A percentile compares a stretch with the other conserved stretches of the same genome.
phyloP scores from a whole-genome alignment of 1,140 invertebrate species.

The Drosophila subpulchrella region DNA sequence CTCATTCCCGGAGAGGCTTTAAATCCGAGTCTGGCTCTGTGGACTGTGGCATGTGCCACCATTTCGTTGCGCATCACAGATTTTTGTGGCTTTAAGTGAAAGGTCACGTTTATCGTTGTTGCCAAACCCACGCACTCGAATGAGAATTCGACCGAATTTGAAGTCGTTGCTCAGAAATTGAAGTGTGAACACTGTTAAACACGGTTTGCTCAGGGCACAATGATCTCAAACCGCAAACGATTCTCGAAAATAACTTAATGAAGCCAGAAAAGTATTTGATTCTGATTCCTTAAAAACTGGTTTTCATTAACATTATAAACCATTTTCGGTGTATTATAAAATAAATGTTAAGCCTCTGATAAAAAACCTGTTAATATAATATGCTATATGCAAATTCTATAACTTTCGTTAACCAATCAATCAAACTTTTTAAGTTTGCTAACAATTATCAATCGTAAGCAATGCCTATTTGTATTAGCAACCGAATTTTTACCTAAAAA shows the following conservation, averaged over 20 bases:
- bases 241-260: slow-evolving; percentile 34
- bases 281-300: background rate
- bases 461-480: background rate
- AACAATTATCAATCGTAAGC: background rate
- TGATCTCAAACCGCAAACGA: slow-evolving; percentile 33
- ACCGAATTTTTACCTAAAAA: background rate
- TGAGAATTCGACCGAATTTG: slow-evolving; percentile 24
- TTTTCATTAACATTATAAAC: background rate
- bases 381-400: background rate
- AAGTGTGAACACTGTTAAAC: slow-evolving; percentile 23
- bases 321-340: background rate
- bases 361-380: background rate
- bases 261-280: slow-evolving; percentile 29
- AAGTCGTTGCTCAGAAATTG: slow-evolving; percentile 9
- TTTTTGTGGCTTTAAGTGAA: slow-evolving; percentile 56
- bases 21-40: slow-evolving; percentile 16
- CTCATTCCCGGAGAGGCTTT: slow-evolving; percentile 24
- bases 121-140: slow-evolving; percentile 34
- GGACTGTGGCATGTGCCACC: slow-evolving; percentile 51
- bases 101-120: slow-evolving; percentile 49
- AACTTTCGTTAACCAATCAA: slow-evolving; percentile 9
- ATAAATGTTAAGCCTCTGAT: background rate
- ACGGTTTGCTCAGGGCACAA: slow-evolving; percentile 1
- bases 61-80: slow-evolving; percentile 51
- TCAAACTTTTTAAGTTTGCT: background rate